Base-by-base conservation (phyloP, 2,113 vertebrate species). In the Neogale vison region DNA sequence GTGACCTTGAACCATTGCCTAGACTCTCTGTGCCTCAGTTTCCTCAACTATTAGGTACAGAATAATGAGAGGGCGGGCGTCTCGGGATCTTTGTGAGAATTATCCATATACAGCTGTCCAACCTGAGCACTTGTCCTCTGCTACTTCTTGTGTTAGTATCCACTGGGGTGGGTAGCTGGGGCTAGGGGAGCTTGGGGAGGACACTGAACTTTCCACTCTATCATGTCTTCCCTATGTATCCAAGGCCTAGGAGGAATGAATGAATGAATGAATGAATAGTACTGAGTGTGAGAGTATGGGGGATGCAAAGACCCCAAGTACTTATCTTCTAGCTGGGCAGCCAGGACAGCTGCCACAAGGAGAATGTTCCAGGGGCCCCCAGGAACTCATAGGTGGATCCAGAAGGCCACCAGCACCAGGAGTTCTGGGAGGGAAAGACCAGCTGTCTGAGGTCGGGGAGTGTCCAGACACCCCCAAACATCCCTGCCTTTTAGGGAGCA, bases 111-210 rank as follows among this genome's bases (percentile, higher is more conserved):
- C 7, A 10, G 23, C 20, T 59, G 39, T 42, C 83, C 61, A 36
- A 26, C 36, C 31, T 26, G 61, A 67, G 76, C 4, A 42, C 24
- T 12, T 1, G 63, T 13, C 13, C 74, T 7, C n/a, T 17, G n/a
- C 39, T 31, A 12, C 20, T 69, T 45, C 20, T 18, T 1, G 23
- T n/a, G 31, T 23, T 50, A 80, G 67, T 23, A 23, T 63, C 55
- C 26, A 4, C 45, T 23, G 15, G 59, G 18, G 0, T 18, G 18
- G 29, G 13, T 0, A 26, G 6, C 39, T 1, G 0, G 24, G 50
- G 18, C 11, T 0, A 2, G 17, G 59, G n/a, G 24, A 29, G 31
- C 15, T 84, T 52, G 20, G 65, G 23, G 65, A 86, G 15, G 8
- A 7, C 7, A 11, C 34, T 18, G 36, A 34, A 21, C 13, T 31